Evolutionary conservation across 2,113 vertebrate genomes (phyloP), one percentile per base, ranked within the genome.

Genomic region (Shinisaurus crocodilurus): DNA sequence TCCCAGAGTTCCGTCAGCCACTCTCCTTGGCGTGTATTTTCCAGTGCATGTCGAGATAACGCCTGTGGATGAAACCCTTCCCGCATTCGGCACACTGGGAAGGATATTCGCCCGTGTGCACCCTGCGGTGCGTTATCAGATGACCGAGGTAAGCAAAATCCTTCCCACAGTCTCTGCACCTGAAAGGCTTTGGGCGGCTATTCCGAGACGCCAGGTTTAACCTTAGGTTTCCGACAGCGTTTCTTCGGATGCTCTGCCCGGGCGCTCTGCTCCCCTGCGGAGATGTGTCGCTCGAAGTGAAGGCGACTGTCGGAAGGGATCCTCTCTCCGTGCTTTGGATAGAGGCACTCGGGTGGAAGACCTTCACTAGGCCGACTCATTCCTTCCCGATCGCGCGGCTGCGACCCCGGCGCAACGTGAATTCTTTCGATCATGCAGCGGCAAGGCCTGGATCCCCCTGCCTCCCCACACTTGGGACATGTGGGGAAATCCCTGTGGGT

Each of bases 201-300:
- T 5, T 3, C n/a, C 20, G 89, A 89, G 96, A 97, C 1, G 97
- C 97, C 60, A 16, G 60, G n/a, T 77, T 74, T 48, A 96, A 94
- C n/a, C 95, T 97, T 45, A 90, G 97, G 95, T 97, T 97, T 92
- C 90, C 97, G 84, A 87, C 93, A 93, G 88, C 95, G 95, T 91
- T 98, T 97, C 5, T 60, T n/a, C 7, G 18, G 50, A n/a, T 20
- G 16, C 34, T 57, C 80, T 3, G 16, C 50, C 18, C 0, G 1
- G 9, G 3, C 3, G 8, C 25, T 6, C n/a, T 3, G 5, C 3
- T 23, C 13, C 5, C 70, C 43, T 1, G 3, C 2, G 0, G 0
- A 18, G 32, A 27, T 6, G 25, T n/a, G 34, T 16, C 34, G 29
- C 43, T 37, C 15, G 12, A 43, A 5, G 37, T 0, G 15, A 84